These are phyloP conservation scores for Ornithoptera alexandrae DNA, from an alignment of 2,888 invertebrate species.

Conservation along the genomic window DNA sequence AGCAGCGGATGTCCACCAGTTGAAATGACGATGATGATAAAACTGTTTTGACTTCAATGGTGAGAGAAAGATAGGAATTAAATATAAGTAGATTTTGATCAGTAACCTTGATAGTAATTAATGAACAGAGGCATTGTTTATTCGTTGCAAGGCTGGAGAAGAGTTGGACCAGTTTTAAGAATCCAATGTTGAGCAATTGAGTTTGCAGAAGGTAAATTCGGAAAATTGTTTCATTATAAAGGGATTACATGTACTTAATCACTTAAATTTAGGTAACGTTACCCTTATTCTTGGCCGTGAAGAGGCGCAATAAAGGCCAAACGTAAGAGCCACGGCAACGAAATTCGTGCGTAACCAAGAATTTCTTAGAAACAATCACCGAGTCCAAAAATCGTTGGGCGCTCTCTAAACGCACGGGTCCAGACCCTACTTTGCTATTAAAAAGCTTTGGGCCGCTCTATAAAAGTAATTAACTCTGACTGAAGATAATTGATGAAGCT, in stretches of 20 bases:
- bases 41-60: too few species aligned
- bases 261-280: conserved; percentile 24
- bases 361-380: conserved; percentile 54
- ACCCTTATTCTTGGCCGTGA: conserved; percentile 25
- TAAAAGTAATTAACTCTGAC: conserved; percentile 79
- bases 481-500: conserved; percentile 79
- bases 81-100: too few species aligned
- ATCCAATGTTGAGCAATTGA: too few species aligned
- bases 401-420: conserved; percentile 37
- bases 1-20: too few species aligned
- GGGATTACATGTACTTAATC: conserved; percentile 2
- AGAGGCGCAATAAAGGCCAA: conserved; percentile 25
- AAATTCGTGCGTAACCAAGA: conserved; percentile 38
- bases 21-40: too few species aligned
- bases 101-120: too few species aligned
- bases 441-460: conserved; percentile 63
- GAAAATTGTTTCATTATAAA: neutral
- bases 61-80: too few species aligned
- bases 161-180: too few species aligned
- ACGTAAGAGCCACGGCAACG: conserved; percentile 19
- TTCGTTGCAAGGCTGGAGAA: too few species aligned
- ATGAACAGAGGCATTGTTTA: too few species aligned
- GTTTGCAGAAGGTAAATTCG: too few species aligned
- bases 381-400: conserved; percentile 41
- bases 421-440: conserved; percentile 51